Conservation (phyloP, 2,113 vertebrate genomes). For the Barbus barbus region DNA sequence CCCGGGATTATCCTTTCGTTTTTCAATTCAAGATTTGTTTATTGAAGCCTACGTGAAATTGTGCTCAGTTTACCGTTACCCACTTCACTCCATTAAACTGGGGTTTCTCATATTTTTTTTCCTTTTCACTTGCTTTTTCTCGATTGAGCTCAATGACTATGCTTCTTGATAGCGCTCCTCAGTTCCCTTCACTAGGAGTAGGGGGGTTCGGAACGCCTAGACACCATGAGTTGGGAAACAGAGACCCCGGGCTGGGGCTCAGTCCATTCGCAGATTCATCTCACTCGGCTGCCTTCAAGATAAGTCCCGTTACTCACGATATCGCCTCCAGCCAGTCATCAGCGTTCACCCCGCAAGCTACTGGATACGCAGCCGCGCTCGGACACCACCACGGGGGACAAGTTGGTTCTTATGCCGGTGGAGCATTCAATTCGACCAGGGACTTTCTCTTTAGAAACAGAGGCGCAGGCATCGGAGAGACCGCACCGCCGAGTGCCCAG, state of each 20-base stretch:
- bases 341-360: slow-evolving; percentile 93
- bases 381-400: slow-evolving; percentile 88
- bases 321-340: slow-evolving; percentile 91
- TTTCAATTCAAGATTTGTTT: slow-evolving; percentile 65
- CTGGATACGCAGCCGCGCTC: slow-evolving; percentile 90
- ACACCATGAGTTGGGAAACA: slow-evolving; percentile 85
- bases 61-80: slow-evolving; percentile 15
- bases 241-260: slow-evolving; percentile 87
- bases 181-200: slow-evolving; percentile 94
- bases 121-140: slow-evolving; percentile 69
- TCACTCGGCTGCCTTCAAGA: slow-evolving; percentile 85
- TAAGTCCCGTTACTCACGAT: slow-evolving; percentile 85
- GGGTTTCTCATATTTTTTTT: slow-evolving; percentile 69
- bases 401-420: slow-evolving; percentile 90
- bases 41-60: slow-evolving; percentile 48
- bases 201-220: slow-evolving; percentile 90
- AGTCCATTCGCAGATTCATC: slow-evolving; percentile 88
- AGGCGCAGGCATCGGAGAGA: slow-evolving; percentile 82
- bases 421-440: slow-evolving; percentile 92
- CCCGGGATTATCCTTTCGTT: slow-evolving; percentile 69
- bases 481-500: slow-evolving; percentile 80
- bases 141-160: slow-evolving; percentile 86
- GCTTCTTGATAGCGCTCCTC: slow-evolving; percentile 96
- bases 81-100: slow-evolving; percentile 72
- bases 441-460: slow-evolving; percentile 98